Conservation (phyloP, 2,113 vertebrate species). For the Equus przewalskii region DNA sequence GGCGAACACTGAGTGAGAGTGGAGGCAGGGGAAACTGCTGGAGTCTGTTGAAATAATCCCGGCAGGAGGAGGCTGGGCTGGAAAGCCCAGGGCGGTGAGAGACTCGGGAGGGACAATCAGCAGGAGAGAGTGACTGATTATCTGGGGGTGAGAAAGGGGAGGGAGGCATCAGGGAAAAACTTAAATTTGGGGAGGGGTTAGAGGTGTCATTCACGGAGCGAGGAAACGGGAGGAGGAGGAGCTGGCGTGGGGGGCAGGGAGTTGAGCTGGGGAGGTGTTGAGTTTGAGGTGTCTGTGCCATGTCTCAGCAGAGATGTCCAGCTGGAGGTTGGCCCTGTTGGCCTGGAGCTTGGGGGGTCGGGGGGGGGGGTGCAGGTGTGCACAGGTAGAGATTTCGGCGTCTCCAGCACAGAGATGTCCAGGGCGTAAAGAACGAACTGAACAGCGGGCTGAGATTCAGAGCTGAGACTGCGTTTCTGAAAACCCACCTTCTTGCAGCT, state of each 20-base stretch:
- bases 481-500: accelerated
- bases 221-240: neutral
- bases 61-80: neutral
- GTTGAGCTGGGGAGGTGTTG: neutral
- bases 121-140: neutral
- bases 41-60: neutral
- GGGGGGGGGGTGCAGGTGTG: neutral
- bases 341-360: neutral
- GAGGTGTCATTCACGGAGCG: neutral
- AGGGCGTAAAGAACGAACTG: accelerated
- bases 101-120: neutral
- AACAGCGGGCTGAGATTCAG: neutral
- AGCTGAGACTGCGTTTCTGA: too few species aligned
- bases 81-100: neutral
- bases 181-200: neutral
- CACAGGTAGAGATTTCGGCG: neutral
- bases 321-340: neutral
- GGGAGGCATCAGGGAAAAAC: too few species aligned
- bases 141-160: neutral
- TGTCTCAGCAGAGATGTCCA: neutral
- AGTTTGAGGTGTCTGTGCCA: neutral
- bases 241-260: neutral
- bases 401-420: accelerated
- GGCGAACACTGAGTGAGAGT: too few species aligned
- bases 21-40: neutral